Evolutionary conservation across 2,888 invertebrate species (phyloP).

Genomic region (Polydrusus tereticollis): DNA sequence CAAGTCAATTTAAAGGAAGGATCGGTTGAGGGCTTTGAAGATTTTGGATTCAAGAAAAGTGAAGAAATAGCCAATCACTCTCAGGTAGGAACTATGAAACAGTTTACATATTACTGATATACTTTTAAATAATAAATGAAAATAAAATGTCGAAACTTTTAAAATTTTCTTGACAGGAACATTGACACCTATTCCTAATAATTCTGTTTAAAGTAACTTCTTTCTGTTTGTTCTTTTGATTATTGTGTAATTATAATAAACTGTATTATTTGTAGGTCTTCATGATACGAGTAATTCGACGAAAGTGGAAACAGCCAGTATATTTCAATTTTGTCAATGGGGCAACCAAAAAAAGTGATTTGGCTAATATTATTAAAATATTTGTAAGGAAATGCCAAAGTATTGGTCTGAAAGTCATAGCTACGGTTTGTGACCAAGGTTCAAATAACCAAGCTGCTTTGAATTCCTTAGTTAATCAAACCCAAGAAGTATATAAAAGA

Average conservation of each 20-base stretch:
- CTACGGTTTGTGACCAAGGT: slow-evolving; percentile 51
- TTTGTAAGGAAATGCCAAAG: slow-evolving; percentile 17
- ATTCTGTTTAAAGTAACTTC: background rate
- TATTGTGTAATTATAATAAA: background rate
- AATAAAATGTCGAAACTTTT: background rate
- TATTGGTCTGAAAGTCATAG: slow-evolving; percentile 46
- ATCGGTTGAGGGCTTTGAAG: slow-evolving; percentile 31
- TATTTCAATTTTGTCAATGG: slow-evolving; percentile 38
- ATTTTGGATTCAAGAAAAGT: slow-evolving; percentile 22
- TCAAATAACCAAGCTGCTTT: slow-evolving; percentile 45
- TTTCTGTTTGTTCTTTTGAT: background rate
- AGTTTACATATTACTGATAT: slow-evolving; percentile 20
- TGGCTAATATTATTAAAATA: slow-evolving; percentile 21
- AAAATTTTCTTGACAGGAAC: too few relatives aligned
- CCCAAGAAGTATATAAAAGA: slow-evolving; percentile 5
- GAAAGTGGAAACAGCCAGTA: slow-evolving; percentile 48
- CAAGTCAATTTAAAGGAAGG: slow-evolving; percentile 23
- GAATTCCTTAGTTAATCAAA: slow-evolving; percentile 2
- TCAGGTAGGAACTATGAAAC: slow-evolving; percentile 7
- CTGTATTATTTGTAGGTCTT: slow-evolving; percentile 25
- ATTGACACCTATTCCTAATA: background rate
- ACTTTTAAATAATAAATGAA: background rate
- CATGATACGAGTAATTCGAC: slow-evolving; percentile 21
- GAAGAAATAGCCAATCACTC: slow-evolving; percentile 25
- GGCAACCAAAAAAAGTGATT: slow-evolving; percentile 32